phyloP scores from a whole-genome alignment of 2,113 vertebrate genomes.

The Merops nubicus region DNA sequence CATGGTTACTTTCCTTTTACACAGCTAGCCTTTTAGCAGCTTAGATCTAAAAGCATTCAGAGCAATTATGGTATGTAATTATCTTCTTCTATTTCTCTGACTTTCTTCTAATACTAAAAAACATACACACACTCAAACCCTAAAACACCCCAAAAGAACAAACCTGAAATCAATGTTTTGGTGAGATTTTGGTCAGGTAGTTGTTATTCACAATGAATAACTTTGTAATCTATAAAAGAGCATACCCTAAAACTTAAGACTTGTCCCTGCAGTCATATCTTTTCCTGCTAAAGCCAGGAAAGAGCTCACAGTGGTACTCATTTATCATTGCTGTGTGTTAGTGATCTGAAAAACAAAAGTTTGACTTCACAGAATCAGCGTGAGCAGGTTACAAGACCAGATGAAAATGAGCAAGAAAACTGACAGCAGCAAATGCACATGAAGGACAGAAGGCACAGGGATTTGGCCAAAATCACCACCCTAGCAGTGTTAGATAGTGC shows the following conservation, averaged over 20 bases:
- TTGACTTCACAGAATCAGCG: not conserved
- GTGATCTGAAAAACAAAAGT: not conserved
- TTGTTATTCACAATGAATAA: not conserved
- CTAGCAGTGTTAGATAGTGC: not conserved
- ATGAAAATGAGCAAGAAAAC: not conserved
- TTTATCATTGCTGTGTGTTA: not conserved
- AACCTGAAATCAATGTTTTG: not conserved
- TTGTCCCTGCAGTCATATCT: not conserved
- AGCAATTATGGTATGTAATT: slow-evolving; percentile 32
- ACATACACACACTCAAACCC: no score
- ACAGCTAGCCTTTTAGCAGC: slow-evolving; percentile 35
- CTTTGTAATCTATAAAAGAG: not conserved
- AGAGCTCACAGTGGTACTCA: not conserved
- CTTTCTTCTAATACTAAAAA: not conserved
- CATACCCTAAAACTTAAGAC: not conserved
- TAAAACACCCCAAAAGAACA: not conserved
- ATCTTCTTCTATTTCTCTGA: slow-evolving; percentile 1
- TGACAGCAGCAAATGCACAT: not conserved
- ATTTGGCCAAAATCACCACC: not conserved
- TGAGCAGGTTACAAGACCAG: not conserved
- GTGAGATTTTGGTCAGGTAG: not conserved
- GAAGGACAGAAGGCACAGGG: not conserved
- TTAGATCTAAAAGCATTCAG: slow-evolving; percentile 39
- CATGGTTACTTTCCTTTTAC: slow-evolving; percentile 7
- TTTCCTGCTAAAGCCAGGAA: not conserved